Percentiles rank a stretch among this genome's conserved stretches.
Evolutionary conservation across 2,888 invertebrate genomes (phyloP).

Genomic region (Dolichomitus sp.): DNA sequence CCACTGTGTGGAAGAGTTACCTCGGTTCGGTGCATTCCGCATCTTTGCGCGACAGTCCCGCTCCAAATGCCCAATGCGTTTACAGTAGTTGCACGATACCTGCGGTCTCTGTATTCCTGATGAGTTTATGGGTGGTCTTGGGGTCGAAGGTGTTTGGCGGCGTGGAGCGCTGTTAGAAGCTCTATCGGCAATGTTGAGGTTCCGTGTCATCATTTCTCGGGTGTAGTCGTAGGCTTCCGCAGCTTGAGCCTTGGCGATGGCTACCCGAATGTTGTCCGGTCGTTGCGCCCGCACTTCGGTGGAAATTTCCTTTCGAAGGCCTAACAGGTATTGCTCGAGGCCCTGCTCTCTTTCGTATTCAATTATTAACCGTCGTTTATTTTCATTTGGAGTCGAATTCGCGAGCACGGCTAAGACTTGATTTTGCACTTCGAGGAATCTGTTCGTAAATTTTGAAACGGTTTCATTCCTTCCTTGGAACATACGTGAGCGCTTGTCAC

Average conservation of each 20-base stretch:
- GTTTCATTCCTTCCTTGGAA: constrained; percentile 15
- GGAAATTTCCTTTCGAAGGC: constrained; percentile 24
- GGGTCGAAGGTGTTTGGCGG: background rate
- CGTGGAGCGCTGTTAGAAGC: background rate
- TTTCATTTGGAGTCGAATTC: background rate
- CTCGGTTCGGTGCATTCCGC: background rate
- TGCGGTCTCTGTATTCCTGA: background rate
- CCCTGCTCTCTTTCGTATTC: constrained; percentile 15
- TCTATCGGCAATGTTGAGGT: constrained; percentile 7
- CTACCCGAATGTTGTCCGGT: background rate
- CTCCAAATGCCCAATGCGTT: background rate
- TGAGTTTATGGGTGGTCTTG: background rate
- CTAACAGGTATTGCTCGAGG: constrained; percentile 31
- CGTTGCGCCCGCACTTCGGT: constrained; percentile 9
- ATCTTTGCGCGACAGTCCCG: background rate
- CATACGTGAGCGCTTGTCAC: constrained; percentile 7
- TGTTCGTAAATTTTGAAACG: constrained; percentile 21
- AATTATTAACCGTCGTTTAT: background rate
- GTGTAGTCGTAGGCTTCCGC: constrained; percentile 28
- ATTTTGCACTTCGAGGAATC: constrained; percentile 22
- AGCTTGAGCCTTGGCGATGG: constrained; percentile 14
- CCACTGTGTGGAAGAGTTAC: background rate
- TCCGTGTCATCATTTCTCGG: constrained; percentile 23
- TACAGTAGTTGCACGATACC: background rate
- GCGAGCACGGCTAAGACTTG: constrained; percentile 6